Evolutionary conservation across 1,140 invertebrate species (phyloP).

Genomic region (Dendroctonus valens): DNA sequence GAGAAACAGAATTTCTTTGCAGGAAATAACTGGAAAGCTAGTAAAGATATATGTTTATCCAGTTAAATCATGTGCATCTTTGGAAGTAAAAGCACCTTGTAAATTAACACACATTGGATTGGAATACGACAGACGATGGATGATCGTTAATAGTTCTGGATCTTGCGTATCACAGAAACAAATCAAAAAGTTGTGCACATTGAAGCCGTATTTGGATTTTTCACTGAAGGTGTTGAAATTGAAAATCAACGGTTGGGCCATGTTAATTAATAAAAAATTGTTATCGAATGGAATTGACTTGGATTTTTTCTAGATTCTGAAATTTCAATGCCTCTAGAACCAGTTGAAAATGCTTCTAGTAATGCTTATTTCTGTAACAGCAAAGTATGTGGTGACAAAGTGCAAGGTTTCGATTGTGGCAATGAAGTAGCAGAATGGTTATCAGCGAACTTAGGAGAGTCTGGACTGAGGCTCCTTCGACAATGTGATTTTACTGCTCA

Average conservation of each 20-base stretch:
- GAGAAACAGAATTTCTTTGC: slow-evolving; percentile 1
- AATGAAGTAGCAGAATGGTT: slow-evolving; percentile 76
- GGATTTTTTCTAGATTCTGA: slow-evolving; percentile 6
- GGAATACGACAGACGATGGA: slow-evolving; percentile 88
- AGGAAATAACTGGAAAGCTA: slow-evolving; percentile 41
- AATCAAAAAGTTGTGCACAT: slow-evolving; percentile 73
- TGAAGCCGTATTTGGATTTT: slow-evolving; percentile 73
- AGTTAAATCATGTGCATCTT: slow-evolving; percentile 88
- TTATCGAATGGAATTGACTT: background rate
- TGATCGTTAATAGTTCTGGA: slow-evolving; percentile 79
- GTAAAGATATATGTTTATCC: slow-evolving; percentile 83
- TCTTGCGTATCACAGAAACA: slow-evolving; percentile 86
- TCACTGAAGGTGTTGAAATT: slow-evolving; percentile 62
- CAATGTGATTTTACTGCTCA: slow-evolving; percentile 52
- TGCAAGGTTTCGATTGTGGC: slow-evolving; percentile 82
- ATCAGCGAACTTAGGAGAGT: slow-evolving; percentile 60
- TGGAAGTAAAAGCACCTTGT: slow-evolving; percentile 70
- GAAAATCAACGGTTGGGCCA: slow-evolving; percentile 62
- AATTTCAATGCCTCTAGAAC: slow-evolving; percentile 24
- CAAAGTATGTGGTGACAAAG: slow-evolving; percentile 82
- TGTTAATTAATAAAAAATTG: slow-evolving; percentile 8
- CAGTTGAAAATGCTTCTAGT: slow-evolving; percentile 21
- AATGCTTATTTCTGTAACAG: slow-evolving; percentile 62
- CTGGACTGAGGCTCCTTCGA: slow-evolving; percentile 67
- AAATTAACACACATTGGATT: slow-evolving; percentile 71